Conservation (phyloP, 1,140 invertebrate genomes). For the Cotesia chilonis region DNA sequence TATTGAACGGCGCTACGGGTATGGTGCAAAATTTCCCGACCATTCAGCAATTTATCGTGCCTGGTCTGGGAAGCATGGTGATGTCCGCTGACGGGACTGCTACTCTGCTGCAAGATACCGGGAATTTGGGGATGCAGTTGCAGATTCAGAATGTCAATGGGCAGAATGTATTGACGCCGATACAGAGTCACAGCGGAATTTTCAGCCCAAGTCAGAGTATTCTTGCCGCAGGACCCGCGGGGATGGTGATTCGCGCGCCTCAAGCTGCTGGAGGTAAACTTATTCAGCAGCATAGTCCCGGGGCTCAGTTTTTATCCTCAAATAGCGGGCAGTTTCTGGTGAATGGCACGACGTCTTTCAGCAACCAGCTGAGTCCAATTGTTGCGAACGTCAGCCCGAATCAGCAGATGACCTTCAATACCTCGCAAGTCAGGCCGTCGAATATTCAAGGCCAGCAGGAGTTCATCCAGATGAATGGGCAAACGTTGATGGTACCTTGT, state of each 20-base stretch:
- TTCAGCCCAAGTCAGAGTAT: conserved; percentile 72
- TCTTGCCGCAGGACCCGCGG: conserved; percentile 74
- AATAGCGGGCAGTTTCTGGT: conserved; percentile 77
- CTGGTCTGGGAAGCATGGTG: conserved; percentile 79
- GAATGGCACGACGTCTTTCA: conserved; percentile 73
- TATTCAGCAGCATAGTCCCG: conserved; percentile 75
- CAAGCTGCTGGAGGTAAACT: conserved; percentile 76
- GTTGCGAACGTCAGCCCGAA: conserved; percentile 78
- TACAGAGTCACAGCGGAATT: conserved; percentile 71
- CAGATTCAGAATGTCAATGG: conserved; percentile 84
- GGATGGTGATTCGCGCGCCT: conserved; percentile 81
- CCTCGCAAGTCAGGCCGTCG: conserved; percentile 67
- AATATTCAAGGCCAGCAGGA: conserved; percentile 71
- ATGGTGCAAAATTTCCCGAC: conserved; percentile 81
- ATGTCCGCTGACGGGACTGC: conserved; percentile 78
- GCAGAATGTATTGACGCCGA: conserved; percentile 78
- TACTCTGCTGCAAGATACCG: conserved; percentile 73
- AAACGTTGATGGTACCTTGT: conserved; percentile 80
- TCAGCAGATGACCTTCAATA: conserved; percentile 74
- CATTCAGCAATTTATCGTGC: conserved; percentile 84
- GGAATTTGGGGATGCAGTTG: conserved; percentile 75
- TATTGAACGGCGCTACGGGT: conserved; percentile 75
- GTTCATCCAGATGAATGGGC: conserved; percentile 77
- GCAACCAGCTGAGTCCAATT: conserved; percentile 81
- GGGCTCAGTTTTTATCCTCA: conserved; percentile 77